Evolutionary conservation across 2,797 vertebrate species (phyloP).

Genomic region (Falco naumanni): DNA sequence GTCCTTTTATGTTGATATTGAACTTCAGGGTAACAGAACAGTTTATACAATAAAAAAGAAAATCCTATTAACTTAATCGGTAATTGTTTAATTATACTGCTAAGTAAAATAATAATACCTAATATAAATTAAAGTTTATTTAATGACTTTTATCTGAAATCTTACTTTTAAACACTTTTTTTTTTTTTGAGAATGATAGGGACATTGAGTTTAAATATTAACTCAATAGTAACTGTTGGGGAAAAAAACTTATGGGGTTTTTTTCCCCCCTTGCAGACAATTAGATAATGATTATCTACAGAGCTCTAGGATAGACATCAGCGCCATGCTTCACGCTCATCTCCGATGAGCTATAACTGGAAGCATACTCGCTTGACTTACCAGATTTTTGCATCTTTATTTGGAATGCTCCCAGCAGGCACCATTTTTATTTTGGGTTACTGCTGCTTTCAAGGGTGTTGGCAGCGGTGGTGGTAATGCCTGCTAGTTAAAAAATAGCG

Average conservation of each 20-base stretch:
- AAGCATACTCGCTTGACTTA: neutral
- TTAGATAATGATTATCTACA: neutral
- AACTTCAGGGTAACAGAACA: neutral
- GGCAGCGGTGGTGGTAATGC: neutral
- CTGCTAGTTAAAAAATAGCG: neutral
- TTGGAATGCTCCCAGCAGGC: neutral
- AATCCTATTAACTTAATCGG: neutral
- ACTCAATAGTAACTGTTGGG: neutral
- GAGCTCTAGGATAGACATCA: neutral
- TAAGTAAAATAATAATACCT: neutral
- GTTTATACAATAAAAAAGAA: neutral
- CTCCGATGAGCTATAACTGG: neutral
- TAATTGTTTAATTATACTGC: neutral
- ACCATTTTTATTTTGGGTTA: neutral
- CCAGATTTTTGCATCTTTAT: neutral
- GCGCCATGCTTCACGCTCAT: neutral
- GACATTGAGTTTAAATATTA: neutral
- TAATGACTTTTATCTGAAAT: neutral
- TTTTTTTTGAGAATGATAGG: neutral
- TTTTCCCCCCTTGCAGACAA: neutral
- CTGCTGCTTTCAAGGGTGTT: neutral
- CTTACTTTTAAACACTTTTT: neutral
- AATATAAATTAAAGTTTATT: constrained; percentile 13
- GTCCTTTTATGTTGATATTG: neutral
- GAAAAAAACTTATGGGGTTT: neutral